phyloP scores from a whole-genome alignment of 2,888 invertebrate genomes.

The Drepana falcataria region DNA sequence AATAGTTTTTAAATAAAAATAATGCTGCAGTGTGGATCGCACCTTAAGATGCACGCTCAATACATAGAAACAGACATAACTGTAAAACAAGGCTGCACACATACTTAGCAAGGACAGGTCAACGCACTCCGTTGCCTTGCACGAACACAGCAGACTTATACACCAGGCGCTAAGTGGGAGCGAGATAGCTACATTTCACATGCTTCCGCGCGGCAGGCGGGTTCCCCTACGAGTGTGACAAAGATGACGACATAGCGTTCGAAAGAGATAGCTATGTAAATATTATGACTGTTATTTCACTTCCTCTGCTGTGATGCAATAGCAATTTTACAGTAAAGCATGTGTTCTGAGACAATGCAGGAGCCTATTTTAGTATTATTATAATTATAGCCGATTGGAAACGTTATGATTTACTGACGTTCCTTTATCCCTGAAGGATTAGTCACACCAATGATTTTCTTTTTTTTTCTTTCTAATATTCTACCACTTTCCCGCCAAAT shows the following conservation, averaged over 20 bases:
- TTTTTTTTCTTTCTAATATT: not conserved
- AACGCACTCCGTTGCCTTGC: slow-evolving; percentile 77
- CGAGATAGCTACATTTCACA: slow-evolving; percentile 31
- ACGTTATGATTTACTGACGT: not conserved
- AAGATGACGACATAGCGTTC: slow-evolving; percentile 51
- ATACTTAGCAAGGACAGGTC: slow-evolving; percentile 75
- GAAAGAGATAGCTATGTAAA: slow-evolving; percentile 68
- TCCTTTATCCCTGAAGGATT: too few species aligned
- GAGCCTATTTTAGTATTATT: slow-evolving; percentile 46
- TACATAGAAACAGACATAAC: slow-evolving; percentile 58
- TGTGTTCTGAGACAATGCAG: slow-evolving; percentile 70
- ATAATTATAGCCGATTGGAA: slow-evolving; percentile 20
- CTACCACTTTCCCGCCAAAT: not conserved
- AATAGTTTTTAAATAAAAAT: slow-evolving; percentile 16
- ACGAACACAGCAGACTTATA: slow-evolving; percentile 52
- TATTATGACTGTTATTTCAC: slow-evolving; percentile 78
- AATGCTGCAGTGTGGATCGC: slow-evolving; percentile 48
- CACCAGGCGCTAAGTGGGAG: slow-evolving; percentile 31
- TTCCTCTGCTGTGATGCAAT: slow-evolving; percentile 77
- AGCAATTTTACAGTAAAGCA: slow-evolving; percentile 61
- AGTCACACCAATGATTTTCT: too few species aligned
- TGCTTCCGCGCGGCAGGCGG: slow-evolving; percentile 46
- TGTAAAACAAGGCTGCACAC: slow-evolving; percentile 78
- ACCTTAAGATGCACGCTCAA: slow-evolving; percentile 68
- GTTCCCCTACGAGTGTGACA: slow-evolving; percentile 50